A percentile compares a stretch with the other conserved stretches of the same genome.
phyloP scores from a whole-genome alignment of 2,797 vertebrate species.

The Sebastes jordani region DNA sequence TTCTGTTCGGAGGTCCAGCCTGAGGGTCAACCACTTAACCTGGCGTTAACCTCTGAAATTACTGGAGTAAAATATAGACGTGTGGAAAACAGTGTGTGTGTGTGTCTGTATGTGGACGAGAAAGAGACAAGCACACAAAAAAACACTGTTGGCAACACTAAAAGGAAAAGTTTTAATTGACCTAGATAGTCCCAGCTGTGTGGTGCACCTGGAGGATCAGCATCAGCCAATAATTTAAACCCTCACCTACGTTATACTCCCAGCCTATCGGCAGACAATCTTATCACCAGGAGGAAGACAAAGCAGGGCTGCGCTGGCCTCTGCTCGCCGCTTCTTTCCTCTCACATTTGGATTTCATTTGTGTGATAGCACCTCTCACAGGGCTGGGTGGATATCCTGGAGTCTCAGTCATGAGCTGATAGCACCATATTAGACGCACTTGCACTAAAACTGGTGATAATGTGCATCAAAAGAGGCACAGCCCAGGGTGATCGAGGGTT shows the following conservation, averaged over 20 bases:
- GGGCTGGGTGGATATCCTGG: not conserved
- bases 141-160: constrained; percentile 32
- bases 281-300: constrained; percentile 48
- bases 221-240: constrained; percentile 42
- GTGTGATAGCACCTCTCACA: constrained; percentile 6
- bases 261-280: constrained; percentile 67
- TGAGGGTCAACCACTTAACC: constrained; percentile 72
- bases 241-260: constrained; percentile 41
- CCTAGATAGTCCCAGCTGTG: constrained; percentile 52
- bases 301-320: constrained; percentile 45
- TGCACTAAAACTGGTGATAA: not conserved
- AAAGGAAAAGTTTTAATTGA: constrained; percentile 50
- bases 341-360: constrained; percentile 28
- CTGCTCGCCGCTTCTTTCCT: constrained; percentile 35
- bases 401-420: constrained; percentile 12
- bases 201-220: constrained; percentile 52
- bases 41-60: constrained; percentile 66
- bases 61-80: constrained; percentile 58
- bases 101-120: not conserved
- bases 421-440: not conserved
- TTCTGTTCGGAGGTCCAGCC: constrained; percentile 43
- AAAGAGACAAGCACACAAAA: constrained; percentile 28
- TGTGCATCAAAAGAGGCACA: not conserved
- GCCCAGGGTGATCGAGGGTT: not conserved
- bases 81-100: constrained; percentile 16